phyloP scores from a whole-genome alignment of 2,797 vertebrate genomes.

The Serranus cabrilla region DNA sequence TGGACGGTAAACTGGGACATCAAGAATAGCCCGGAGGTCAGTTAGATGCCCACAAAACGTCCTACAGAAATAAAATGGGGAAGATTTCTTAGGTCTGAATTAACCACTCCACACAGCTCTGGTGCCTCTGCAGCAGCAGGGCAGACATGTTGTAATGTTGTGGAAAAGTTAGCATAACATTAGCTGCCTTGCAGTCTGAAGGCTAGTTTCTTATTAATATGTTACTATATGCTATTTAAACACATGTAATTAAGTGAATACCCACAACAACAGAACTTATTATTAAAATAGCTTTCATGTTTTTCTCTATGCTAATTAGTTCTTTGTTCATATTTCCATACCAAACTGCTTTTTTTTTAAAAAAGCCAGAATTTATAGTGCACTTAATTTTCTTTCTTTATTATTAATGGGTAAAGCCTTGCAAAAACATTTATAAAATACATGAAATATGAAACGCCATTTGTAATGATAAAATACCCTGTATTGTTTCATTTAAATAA shows the following conservation, averaged over 20 bases:
- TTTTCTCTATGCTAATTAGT: background rate
- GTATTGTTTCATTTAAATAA: background rate
- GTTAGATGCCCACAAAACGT: constrained; percentile 7
- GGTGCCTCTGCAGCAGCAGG: constrained; percentile 27
- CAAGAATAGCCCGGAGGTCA: constrained; percentile 10
- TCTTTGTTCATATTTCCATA: background rate
- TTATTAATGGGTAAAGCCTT: background rate
- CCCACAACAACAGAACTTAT: background rate
- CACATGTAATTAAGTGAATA: background rate
- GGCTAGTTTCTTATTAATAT: background rate
- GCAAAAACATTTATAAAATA: background rate
- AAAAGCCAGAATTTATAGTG: background rate
- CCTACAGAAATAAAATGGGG: background rate
- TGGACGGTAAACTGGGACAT: constrained; percentile 36
- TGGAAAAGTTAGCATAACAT: constrained; percentile 10
- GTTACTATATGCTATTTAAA: background rate
- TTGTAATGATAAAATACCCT: background rate
- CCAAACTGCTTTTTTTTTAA: background rate
- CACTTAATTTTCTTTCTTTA: background rate
- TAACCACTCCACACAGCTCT: background rate
- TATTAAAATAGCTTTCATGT: background rate
- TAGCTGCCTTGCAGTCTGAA: background rate
- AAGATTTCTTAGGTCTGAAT: background rate
- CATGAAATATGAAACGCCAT: background rate
- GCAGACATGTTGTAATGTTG: constrained; percentile 38